A percentile compares a stretch with the other conserved stretches of the same genome.
Evolutionary conservation across 2,797 vertebrate species (phyloP).

Genomic region (Anomalospiza imberbis): DNA sequence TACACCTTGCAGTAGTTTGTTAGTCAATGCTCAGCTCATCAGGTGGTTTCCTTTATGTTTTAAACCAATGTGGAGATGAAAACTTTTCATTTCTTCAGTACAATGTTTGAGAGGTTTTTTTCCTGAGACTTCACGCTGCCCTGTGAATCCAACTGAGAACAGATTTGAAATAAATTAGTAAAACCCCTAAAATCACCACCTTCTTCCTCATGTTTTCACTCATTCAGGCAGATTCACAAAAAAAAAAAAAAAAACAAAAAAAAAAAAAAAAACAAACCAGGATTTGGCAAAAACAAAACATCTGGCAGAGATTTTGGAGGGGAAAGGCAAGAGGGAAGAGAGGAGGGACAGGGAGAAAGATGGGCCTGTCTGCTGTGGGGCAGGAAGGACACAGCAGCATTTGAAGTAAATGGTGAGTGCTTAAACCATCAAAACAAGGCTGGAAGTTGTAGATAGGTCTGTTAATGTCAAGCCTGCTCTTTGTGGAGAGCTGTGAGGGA

Average conservation of each 20-base stretch:
- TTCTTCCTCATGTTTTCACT: background rate
- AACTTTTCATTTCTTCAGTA: background rate
- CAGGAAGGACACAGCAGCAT: rapidly evolving
- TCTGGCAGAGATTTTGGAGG: background rate
- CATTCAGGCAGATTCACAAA: background rate
- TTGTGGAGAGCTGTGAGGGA: rapidly evolving
- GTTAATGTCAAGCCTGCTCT: background rate
- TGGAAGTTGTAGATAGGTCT: background rate
- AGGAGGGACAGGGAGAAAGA: background rate
- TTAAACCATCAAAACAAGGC: background rate
- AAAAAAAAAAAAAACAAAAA: too few relatives aligned
- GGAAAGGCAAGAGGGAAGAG: background rate
- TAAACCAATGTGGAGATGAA: background rate
- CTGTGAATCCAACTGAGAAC: background rate
- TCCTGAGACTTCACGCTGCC: background rate
- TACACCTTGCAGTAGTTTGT: background rate
- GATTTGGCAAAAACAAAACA: background rate
- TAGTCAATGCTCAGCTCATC: background rate
- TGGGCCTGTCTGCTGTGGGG: background rate
- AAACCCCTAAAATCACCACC: background rate
- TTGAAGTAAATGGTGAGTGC: background rate
- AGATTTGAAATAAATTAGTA: background rate
- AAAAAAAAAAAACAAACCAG: background rate
- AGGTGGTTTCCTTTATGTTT: background rate
- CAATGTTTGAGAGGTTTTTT: background rate